These are phyloP conservation scores for Turnix velox DNA, from an alignment of 2,113 vertebrate species.

Conservation along the genomic window DNA sequence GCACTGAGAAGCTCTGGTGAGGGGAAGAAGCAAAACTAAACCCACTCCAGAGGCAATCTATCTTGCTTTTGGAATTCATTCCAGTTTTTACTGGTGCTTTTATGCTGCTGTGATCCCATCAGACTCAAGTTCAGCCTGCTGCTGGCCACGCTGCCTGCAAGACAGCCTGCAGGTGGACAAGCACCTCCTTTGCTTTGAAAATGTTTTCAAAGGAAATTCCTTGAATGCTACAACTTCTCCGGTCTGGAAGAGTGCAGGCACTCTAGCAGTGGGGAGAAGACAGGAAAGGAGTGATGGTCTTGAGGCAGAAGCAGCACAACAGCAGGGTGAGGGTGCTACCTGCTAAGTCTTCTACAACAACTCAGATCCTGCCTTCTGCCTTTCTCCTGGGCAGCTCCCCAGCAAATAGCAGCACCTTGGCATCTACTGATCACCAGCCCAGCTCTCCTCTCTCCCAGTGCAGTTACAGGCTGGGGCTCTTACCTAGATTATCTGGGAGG, in stretches of 20 bases:
- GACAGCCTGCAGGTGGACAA: background rate
- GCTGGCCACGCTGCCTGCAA: background rate
- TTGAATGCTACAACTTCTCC: background rate
- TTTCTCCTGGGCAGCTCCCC: background rate
- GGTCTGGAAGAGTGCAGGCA: background rate
- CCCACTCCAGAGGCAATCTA: background rate
- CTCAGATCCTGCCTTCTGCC: background rate
- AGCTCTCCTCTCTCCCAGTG: background rate
- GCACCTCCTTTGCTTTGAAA: background rate
- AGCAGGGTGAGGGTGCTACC: background rate
- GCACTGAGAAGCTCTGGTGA: background rate
- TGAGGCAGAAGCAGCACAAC: background rate
- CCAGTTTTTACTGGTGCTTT: background rate
- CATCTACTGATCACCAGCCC: background rate
- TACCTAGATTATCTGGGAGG: background rate
- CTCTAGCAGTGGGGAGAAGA: background rate
- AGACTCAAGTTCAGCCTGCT: background rate
- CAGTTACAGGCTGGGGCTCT: background rate
- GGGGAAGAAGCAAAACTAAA: background rate
- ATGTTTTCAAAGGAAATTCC: background rate
- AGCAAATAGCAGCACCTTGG: background rate
- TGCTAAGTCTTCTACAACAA: background rate
- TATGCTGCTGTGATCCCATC: background rate
- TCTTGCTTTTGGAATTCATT: background rate
- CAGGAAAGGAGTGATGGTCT: background rate